Evolutionary conservation across 2,113 vertebrate genomes (phyloP).

Genomic region (Hymenochirus boettgeri): DNA sequence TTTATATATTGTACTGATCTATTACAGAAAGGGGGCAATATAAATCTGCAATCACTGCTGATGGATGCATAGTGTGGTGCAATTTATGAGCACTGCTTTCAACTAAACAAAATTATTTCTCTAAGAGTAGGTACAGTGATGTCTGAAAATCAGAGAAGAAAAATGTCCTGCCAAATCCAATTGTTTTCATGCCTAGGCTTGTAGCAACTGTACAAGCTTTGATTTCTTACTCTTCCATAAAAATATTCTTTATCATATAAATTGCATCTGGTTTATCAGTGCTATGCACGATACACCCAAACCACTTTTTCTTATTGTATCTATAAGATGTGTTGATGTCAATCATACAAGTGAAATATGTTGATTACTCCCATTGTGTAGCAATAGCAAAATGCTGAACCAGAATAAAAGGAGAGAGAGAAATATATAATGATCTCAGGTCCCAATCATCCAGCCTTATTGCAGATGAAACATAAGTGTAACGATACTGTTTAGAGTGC

Average conservation of each 20-base stretch:
- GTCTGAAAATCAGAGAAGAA: not conserved
- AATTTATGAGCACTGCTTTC: not conserved
- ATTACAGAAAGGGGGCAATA: not conserved
- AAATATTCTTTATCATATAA: not conserved
- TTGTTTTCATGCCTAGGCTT: not conserved
- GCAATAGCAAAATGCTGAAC: too few species aligned
- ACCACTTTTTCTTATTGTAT: too few species aligned
- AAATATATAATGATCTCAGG: too few species aligned
- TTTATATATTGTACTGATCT: constrained; percentile 15
- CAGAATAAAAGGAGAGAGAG: too few species aligned
- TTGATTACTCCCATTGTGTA: too few species aligned
- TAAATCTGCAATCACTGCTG: not conserved
- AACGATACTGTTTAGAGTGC: too few species aligned
- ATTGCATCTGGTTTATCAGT: not conserved
- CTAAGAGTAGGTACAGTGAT: not conserved
- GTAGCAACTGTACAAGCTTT: not conserved
- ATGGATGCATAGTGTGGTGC: not conserved
- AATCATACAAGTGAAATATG: too few species aligned
- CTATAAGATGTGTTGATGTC: too few species aligned
- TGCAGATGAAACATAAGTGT: too few species aligned
- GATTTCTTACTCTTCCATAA: not conserved
- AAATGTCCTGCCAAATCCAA: constrained; percentile 1
- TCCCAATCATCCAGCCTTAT: too few species aligned
- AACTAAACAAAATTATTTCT: constrained; percentile 4
- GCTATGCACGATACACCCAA: too few species aligned